Evolutionary conservation across 1,140 invertebrate genomes (phyloP), one percentile per base, ranked within the genome.

Genomic region (Panagrolaimus sp.): DNA sequence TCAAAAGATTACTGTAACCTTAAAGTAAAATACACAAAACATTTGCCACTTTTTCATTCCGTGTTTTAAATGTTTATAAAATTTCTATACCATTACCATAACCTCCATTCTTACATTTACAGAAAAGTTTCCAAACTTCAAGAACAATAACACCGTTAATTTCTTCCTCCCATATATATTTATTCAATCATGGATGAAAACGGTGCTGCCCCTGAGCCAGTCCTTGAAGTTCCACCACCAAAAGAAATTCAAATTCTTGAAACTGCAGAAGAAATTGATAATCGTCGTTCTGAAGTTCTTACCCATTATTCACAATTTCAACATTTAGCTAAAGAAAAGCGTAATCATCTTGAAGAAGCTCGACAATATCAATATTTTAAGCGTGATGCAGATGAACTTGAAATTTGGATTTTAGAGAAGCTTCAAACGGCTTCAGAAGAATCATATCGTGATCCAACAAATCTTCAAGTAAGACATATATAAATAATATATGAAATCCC

Each of bases 331-430:
- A 89, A 92, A 62, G 88, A 89, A 31, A 95, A 98, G 83, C 87
- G 95, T 69, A 91, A 94, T 81, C 93, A 93, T 78, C 87, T 99
- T 31, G 96, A 98, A 86, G 96, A 99, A 85, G 96, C 94, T n/a
- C 87, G 95, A 74, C 88, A 93, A 76, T 98, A 90, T 84, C 89
- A 97, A 87, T 98, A 98, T 85, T 99, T 98, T 84, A 97, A 97
- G 86, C 88, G 95, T 76, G 96, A 99, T 88, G 94, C 95, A 65
- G 95, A 99, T 84, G 96, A 99, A 86, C 87, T 98, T 66, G 94
- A 99, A 86, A 92, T 91, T 53, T 99, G 96, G 96, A 98, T 98
- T 81, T 89, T 93, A 80, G 96, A 99, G 84, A 98, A 99, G 83
- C 85, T 98, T 23, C 95, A 98, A 84, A 94, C 94, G 13, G 95